phyloP scores from a whole-genome alignment of 2,113 vertebrate species.

The rabbit (Oryctolagus cuniculus) region DNA sequence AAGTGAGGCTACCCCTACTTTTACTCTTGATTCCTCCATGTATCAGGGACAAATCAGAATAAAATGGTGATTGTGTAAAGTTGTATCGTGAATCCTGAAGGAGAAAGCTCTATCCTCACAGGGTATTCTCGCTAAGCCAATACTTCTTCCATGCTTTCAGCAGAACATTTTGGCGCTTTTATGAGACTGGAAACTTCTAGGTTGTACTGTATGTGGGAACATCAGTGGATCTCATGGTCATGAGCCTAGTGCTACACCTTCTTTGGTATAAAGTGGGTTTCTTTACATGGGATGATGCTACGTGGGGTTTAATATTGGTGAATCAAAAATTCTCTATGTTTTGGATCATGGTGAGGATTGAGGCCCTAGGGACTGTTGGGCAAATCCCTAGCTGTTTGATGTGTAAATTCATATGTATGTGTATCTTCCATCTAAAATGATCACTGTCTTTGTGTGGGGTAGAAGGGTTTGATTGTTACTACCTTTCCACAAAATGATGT shows the following conservation, averaged over 20 bases:
- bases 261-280: background rate
- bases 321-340: background rate
- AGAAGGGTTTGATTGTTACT: background rate
- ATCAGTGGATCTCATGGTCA: background rate
- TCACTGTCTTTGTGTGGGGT: no score
- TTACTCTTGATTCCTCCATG: background rate
- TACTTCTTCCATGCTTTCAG: background rate
- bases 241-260: background rate
- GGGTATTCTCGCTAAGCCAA: background rate
- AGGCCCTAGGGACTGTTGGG: background rate
- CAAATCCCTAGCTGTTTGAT: background rate
- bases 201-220: background rate
- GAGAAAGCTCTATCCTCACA: background rate
- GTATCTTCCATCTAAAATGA: background rate
- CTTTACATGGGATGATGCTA: background rate
- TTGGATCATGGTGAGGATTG: background rate
- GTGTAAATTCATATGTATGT: background rate
- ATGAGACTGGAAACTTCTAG: background rate
- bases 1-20: background rate
- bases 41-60: background rate
- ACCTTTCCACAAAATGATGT: background rate
- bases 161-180: background rate
- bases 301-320: background rate
- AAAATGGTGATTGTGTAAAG: background rate
- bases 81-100: background rate